Conservation (phyloP, 2,113 vertebrate genomes). For the Chloropsis hardwickii region DNA sequence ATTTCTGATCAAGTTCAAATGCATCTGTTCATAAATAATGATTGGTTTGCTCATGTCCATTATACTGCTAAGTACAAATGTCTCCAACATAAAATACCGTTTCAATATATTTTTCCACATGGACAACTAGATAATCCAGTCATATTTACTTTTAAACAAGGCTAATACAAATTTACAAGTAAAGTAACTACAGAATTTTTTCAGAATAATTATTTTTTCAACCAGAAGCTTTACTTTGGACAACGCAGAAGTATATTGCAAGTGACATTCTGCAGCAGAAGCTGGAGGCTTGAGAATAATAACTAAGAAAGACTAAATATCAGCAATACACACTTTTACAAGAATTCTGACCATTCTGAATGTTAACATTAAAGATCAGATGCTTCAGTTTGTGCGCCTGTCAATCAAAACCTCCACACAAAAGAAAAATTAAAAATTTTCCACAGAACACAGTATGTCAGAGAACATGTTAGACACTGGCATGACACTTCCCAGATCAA, state of each 20-base stretch:
- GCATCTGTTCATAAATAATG: slow-evolving; percentile 70
- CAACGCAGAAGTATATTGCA: slow-evolving; percentile 41
- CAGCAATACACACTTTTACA: slow-evolving; percentile 43
- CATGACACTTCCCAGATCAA: slow-evolving; percentile 66
- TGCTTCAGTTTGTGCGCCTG: slow-evolving; percentile 43
- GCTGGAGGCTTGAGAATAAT: slow-evolving; percentile 45
- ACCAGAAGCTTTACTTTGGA: slow-evolving; percentile 55
- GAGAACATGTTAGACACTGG: slow-evolving; percentile 33
- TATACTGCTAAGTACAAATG: slow-evolving; percentile 61
- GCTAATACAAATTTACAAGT: slow-evolving; percentile 66
- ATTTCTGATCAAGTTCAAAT: slow-evolving; percentile 64
- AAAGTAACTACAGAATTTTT: slow-evolving; percentile 63
- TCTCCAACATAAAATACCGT: slow-evolving; percentile 66
- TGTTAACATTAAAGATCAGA: slow-evolving; percentile 57
- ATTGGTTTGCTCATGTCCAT: slow-evolving; percentile 31
- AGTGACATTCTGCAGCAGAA: slow-evolving; percentile 62
- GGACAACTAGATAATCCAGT: slow-evolving; percentile 31
- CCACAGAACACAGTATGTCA: slow-evolving; percentile 72
- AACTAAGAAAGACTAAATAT: slow-evolving; percentile 32
- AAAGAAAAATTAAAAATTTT: slow-evolving; percentile 18
- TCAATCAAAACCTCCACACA: slow-evolving; percentile 54
- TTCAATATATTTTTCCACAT: slow-evolving; percentile 46
- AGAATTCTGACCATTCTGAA: slow-evolving; percentile 45
- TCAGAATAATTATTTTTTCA: slow-evolving; percentile 61
- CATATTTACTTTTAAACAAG: slow-evolving; percentile 43